Base-by-base conservation (phyloP, 2,113 vertebrate genomes). In the Python bivittatus region DNA sequence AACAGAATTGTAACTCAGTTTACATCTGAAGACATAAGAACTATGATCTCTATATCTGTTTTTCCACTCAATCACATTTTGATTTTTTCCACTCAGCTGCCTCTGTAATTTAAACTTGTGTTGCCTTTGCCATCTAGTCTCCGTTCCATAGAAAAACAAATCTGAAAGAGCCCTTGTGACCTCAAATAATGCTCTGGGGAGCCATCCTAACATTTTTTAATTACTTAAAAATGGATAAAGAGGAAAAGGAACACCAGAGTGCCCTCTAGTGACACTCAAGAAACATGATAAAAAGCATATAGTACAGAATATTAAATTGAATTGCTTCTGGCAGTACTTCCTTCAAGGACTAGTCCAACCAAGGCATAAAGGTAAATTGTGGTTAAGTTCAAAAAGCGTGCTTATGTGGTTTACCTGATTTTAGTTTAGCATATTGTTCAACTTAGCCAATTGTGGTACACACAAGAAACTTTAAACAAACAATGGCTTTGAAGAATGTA, bases 211-310 rank as follows among this genome's bases (percentile, higher is more conserved):
- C 23, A 10, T 33, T 92, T 83, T 22, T 33, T 12, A 68, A 33
- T 79, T 79, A 58, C 23, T 88, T 56, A 72, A 25, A 23, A 68
- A 87, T 91, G 85, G 68, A 68, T 92, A 3, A 56, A 22, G 72
- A n/a, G 23, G 72, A 94, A 68, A 95, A 58, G 93, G 95, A 88
- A 44, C 94, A 93, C 91, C 92, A 0, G 97, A 96, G 95, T 96
- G 97, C 97, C 96, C 96, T 97, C 96, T 96, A 96, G 96, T 94
- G 96, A 91, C 54, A 9, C 0, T 44, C 9, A 44, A 85, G 33
- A 91, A 53, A 33, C 33, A 91, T 4, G 6, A 4, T 25, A n/a
- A 25, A 22, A 27, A 23, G 53, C 8, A 29, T 84, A 22, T 15
- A 20, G 10, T 57, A 23, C n/a, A n/a, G n/a, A n/a, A n/a, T 22